These are phyloP conservation scores for Rhynchotus rufescens DNA, from an alignment of 2,797 vertebrate genomes.

Conservation along the genomic window DNA sequence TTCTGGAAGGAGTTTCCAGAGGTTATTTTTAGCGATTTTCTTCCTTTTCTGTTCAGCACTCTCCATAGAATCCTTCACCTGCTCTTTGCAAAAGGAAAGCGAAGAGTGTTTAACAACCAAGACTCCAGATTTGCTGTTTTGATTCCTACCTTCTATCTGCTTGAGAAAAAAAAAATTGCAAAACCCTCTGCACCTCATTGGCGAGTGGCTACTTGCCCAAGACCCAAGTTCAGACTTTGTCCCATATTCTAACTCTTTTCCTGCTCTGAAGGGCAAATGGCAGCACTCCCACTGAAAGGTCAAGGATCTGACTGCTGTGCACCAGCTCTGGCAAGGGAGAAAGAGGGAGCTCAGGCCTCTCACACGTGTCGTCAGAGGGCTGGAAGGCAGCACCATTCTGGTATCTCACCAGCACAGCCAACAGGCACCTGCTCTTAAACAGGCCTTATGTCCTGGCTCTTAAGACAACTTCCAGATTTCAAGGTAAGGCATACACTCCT, in stretches of 20 bases:
- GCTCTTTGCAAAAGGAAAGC: neutral
- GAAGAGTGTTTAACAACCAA: neutral
- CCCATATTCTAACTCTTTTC: neutral
- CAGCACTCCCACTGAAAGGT: neutral
- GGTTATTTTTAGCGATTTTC: conserved; percentile 18
- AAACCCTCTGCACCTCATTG: neutral
- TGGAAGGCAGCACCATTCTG: neutral
- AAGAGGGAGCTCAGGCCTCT: neutral
- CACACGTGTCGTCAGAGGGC: neutral
- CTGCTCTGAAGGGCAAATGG: neutral
- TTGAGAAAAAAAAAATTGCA: neutral
- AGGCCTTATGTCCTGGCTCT: neutral
- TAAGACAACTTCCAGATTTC: neutral
- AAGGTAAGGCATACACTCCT: neutral
- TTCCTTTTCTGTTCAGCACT: neutral
- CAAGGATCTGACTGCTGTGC: neutral
- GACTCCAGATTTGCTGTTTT: neutral
- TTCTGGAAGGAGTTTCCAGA: conserved; percentile 9
- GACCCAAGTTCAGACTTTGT: neutral
- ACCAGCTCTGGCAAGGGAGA: neutral
- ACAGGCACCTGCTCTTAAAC: neutral
- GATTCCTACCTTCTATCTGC: neutral
- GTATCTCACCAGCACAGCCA: neutral
- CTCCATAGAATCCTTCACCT: neutral
- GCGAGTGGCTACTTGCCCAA: neutral